A percentile compares a stretch with the other conserved stretches of the same genome.
These are phyloP conservation scores for Cygnus buccinator DNA, from an alignment of 2,113 vertebrate genomes.

Conservation along the genomic window DNA sequence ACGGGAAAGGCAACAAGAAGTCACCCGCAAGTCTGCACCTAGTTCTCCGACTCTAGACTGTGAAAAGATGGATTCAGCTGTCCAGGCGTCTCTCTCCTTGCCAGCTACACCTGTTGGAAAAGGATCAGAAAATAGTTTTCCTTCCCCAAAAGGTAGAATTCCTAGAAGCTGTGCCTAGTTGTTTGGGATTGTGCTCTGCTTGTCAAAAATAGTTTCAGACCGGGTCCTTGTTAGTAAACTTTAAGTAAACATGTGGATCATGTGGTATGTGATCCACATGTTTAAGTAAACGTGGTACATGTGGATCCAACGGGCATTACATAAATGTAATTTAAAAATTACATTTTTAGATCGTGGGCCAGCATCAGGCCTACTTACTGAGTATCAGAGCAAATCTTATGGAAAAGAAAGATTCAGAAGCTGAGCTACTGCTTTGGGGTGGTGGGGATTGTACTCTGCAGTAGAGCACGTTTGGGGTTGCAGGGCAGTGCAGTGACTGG, in stretches of 20 bases:
- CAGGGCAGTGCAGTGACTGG: background rate
- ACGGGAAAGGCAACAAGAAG: conserved; percentile 91
- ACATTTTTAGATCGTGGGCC: background rate
- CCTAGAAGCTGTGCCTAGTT: background rate
- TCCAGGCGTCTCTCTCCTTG: conserved; percentile 93
- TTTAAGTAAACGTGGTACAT: rapidly evolving
- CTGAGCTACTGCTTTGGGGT: background rate
- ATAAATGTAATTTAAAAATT: too few relatives aligned
- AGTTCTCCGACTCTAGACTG: conserved; percentile 94
- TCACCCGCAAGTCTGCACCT: conserved; percentile 91
- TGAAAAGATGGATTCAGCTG: conserved; percentile 93
- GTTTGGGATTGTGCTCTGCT: background rate
- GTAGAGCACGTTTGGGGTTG: background rate
- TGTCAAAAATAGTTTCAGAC: background rate
- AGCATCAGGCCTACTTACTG: background rate
- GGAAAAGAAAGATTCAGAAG: background rate
- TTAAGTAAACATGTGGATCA: rapidly evolving
- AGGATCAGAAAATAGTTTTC: conserved; percentile 87
- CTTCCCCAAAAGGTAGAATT: conserved; percentile 86
- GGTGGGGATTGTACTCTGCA: background rate
- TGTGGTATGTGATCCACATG: too few relatives aligned
- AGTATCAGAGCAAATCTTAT: background rate
- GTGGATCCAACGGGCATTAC: background rate
- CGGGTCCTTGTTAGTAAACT: background rate
- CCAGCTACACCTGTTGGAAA: conserved; percentile 94